A percentile compares a stretch with the other conserved stretches of the same genome.
Evolutionary conservation across 2,797 vertebrate species (phyloP).

Genomic region (Emys orbicularis): DNA sequence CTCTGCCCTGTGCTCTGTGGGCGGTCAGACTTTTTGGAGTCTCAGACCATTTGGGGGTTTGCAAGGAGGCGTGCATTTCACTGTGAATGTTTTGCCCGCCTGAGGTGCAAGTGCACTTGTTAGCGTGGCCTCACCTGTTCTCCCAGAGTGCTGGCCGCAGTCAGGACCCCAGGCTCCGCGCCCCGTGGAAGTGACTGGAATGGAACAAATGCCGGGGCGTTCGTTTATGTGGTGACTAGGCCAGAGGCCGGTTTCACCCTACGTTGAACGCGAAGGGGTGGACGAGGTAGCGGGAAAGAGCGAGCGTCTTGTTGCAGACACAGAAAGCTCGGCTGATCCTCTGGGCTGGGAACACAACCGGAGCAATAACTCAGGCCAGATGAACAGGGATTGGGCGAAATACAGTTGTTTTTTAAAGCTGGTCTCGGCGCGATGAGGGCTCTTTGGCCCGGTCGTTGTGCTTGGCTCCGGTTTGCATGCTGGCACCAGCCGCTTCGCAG

Average conservation of each 20-base stretch:
- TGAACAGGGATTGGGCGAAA: slow-evolving; percentile 76
- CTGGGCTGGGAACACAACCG: slow-evolving; percentile 71
- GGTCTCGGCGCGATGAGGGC: slow-evolving; percentile 68
- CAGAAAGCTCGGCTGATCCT: slow-evolving; percentile 71
- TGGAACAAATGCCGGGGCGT: no score
- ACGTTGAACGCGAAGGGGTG: slow-evolving; percentile 3
- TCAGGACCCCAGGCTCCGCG: background rate
- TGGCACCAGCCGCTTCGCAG: slow-evolving; percentile 74
- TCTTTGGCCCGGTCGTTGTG: slow-evolving; percentile 72
- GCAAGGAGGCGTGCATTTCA: background rate
- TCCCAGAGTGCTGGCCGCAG: background rate
- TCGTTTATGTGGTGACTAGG: no score
- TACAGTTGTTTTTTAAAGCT: slow-evolving; percentile 75
- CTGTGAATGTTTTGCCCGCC: background rate
- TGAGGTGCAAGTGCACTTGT: no score
- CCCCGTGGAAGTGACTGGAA: background rate
- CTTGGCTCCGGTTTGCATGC: slow-evolving; percentile 69
- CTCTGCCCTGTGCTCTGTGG: background rate
- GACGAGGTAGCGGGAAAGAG: slow-evolving; percentile 42
- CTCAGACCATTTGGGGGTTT: background rate
- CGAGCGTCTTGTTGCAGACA: slow-evolving; percentile 57
- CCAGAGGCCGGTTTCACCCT: background rate
- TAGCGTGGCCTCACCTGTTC: no score
- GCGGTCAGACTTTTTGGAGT: background rate
- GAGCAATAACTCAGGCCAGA: slow-evolving; percentile 69